Evolutionary conservation across 2,797 vertebrate species (phyloP), one percentile per base, ranked within the genome.

Genomic region (Melanotaenia boesemani): DNA sequence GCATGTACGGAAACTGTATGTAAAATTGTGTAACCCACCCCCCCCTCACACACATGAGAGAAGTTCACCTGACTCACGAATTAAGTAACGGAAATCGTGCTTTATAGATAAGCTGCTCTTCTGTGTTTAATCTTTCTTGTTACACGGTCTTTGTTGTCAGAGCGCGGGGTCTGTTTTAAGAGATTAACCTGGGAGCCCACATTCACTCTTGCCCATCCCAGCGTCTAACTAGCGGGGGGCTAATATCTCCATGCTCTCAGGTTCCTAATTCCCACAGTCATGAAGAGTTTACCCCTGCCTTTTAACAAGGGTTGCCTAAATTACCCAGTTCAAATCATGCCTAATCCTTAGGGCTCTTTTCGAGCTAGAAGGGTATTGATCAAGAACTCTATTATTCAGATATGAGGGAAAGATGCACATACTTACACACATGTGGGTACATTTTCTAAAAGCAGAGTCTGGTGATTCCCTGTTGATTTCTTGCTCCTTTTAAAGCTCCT

Each of bases 121-220:
- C 86, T 63, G 80, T 83, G 76, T 86, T 88, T 93, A 92, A 93
- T 90, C 91, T 91, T 80, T 81, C 85, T 7, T 39, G 90, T 91
- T 90, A 90, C 91, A 91, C 79, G 70, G 8, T 90, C 92, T 93
- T 90, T 93, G 91, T 92, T 92, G 89, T 89, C 69, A 12, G 78
- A 88, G 84, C 74, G 41, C 63, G 5, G 82, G 83, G 80, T 86
- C 82, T 82, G 64, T 92, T 93, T 88, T 85, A 83, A 65, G 83
- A 90, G 91, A 91, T 93, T 92, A 94, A 94, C 92, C 92, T 89
- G 87, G 56, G 74, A 88, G 83, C 67, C n/a, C 74, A 41, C 80
- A 48, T 74, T 83, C 74, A 26, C 66, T 79, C 79, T 56, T 65
- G 74, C 78, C 88, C 78, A 68, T 77, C 69, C 80, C 67, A 7